Percentiles rank a stretch among this genome's conserved stretches.
Conservation (phyloP, 2,888 invertebrate species). For the Aleiodes testaceus region DNA sequence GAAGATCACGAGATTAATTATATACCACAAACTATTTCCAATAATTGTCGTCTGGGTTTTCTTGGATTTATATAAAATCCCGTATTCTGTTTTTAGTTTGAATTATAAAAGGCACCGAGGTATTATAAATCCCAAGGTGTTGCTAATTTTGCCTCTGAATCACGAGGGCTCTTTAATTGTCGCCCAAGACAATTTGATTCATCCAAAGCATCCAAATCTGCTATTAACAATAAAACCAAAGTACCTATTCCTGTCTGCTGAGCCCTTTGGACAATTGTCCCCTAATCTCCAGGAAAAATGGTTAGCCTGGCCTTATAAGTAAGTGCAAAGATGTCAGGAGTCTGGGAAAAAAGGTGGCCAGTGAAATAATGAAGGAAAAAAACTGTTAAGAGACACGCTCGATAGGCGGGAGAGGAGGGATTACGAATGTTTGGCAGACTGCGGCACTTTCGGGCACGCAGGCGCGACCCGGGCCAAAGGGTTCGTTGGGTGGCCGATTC, state of each 20-base stretch:
- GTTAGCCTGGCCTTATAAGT: no score
- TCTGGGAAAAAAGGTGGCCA: neutral
- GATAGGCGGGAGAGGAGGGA: constrained; percentile 10
- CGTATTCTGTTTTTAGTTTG: no score
- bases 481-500: constrained; percentile 36
- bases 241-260: no score
- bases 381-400: neutral
- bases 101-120: no score
- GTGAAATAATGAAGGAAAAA: constrained; percentile 10
- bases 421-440: constrained; percentile 38
- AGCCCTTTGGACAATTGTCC: no score
- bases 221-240: no score
- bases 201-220: neutral
- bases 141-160: constrained; percentile 22
- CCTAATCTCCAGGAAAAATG: no score
- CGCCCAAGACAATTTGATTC: constrained; percentile 7
- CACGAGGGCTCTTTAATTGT: constrained; percentile 23
- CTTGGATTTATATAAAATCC: no score
- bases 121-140: constrained; percentile 2
- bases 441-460: constrained; percentile 41
- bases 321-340: no score
- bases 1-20: no score
- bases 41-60: no score
- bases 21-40: no score
- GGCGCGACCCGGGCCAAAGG: constrained; percentile 41